A percentile compares a stretch with the other conserved stretches of the same genome.
Evolutionary conservation across 1,140 invertebrate genomes (phyloP).

Genomic region (Homarus americanus): DNA sequence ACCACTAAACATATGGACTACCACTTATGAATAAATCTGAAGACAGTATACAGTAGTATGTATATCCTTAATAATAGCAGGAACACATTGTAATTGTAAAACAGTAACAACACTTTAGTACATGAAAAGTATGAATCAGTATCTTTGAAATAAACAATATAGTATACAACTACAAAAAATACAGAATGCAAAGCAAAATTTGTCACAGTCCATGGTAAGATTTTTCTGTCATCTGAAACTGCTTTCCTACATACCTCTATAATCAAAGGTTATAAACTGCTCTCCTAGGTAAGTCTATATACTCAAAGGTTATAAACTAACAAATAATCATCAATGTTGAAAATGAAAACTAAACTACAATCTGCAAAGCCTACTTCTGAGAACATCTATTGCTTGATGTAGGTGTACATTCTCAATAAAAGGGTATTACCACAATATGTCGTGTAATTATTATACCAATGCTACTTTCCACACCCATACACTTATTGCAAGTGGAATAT

Average conservation of each 20-base stretch:
- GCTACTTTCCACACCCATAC: not conserved
- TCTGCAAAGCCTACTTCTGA: not conserved
- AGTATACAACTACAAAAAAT: not conserved
- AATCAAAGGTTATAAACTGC: no score
- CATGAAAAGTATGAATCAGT: not conserved
- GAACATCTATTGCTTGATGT: not conserved
- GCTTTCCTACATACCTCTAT: not conserved
- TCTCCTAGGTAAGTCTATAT: no score
- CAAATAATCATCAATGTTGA: not conserved
- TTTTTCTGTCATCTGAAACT: not conserved
- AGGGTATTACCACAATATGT: not conserved
- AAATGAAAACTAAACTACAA: not conserved
- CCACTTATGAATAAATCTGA: not conserved
- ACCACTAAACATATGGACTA: not conserved
- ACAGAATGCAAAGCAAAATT: not conserved
- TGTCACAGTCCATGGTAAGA: not conserved
- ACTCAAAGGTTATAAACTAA: not conserved
- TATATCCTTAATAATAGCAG: not conserved
- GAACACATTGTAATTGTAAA: not conserved
- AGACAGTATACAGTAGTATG: not conserved
- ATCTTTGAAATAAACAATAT: not conserved
- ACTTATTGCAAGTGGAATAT: not conserved
- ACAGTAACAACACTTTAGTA: not conserved
- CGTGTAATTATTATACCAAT: not conserved
- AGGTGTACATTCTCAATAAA: not conserved